phyloP scores from a whole-genome alignment of 2,888 invertebrate species.

The Apomyelois bistriatella region DNA sequence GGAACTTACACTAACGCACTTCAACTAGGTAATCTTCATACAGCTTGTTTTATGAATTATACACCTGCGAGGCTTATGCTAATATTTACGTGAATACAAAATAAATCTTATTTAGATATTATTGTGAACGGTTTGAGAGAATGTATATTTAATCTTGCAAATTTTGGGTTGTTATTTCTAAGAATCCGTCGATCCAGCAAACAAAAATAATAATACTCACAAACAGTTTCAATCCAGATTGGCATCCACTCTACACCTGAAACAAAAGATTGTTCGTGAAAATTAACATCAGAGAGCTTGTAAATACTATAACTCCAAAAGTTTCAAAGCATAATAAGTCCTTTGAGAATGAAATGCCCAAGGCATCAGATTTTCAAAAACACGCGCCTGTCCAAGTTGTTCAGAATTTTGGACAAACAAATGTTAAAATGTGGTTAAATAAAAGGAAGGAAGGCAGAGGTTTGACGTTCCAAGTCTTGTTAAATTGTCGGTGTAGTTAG shows the following conservation, averaged over 20 bases:
- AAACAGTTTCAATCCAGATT: background rate
- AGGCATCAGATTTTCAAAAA: background rate
- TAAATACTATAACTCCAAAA: background rate
- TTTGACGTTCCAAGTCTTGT: background rate
- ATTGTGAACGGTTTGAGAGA: too few relatives aligned
- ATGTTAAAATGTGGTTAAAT: background rate
- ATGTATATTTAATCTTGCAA: too few relatives aligned
- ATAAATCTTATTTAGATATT: too few relatives aligned
- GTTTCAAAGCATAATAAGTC: constrained; percentile 1
- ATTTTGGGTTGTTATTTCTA: too few relatives aligned
- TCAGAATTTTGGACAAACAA: background rate
- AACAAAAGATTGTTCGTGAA: constrained; percentile 4
- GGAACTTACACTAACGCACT: background rate
- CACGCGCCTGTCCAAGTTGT: background rate
- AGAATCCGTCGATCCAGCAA: background rate
- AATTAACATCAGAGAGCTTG: background rate
- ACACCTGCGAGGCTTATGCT: too few relatives aligned
- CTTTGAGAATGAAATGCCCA: background rate
- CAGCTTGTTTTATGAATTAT: too few relatives aligned
- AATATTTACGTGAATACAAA: too few relatives aligned
- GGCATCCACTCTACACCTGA: background rate
- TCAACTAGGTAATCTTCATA: too few relatives aligned
- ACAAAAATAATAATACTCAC: background rate
- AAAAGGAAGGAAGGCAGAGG: too few relatives aligned
- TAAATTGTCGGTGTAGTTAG: background rate